A percentile compares a stretch with the other conserved stretches of the same genome.
These are phyloP conservation scores for Cyrtodaria siliqua DNA, from an alignment of 2,888 invertebrate species.

Conservation along the genomic window DNA sequence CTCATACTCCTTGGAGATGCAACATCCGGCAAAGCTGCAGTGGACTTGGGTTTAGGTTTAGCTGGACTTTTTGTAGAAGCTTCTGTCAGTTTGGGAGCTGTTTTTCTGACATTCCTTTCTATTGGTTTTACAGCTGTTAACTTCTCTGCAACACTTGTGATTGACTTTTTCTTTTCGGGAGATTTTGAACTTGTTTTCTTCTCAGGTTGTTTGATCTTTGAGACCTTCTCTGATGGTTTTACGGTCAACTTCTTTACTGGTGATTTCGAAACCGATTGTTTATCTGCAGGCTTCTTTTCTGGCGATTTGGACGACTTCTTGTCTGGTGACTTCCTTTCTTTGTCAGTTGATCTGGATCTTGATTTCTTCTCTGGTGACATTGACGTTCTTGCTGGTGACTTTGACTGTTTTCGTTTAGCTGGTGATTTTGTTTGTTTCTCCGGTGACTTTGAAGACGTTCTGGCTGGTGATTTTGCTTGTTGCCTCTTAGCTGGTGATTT, in stretches of 20 bases:
- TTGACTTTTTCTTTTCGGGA: constrained; percentile 7
- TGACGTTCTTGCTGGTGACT: constrained; percentile 43
- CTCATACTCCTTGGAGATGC: neutral
- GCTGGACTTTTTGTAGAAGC: neutral
- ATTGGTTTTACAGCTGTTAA: neutral
- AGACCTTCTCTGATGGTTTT: constrained; percentile 8
- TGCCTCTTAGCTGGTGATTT: constrained; percentile 25
- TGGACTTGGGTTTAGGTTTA: neutral
- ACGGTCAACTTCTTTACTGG: constrained; percentile 19
- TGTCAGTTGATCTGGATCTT: neutral
- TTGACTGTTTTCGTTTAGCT: constrained; percentile 12
- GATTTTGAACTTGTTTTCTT: constrained; percentile 8
- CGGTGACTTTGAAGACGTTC: no score
- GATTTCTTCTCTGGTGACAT: constrained; percentile 27
- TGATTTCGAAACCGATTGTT: constrained; percentile 11
- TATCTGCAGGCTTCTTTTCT: no score
- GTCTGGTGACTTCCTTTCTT: neutral
- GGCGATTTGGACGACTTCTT: constrained; percentile 12
- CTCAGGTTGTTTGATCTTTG: constrained; percentile 4
- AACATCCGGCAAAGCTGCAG: neutral
- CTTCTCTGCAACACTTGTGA: constrained; percentile 4
- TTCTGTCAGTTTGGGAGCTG: neutral
- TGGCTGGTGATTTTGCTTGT: no score
- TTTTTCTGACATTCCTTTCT: constrained; percentile 4
- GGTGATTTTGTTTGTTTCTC: no score